Percentiles rank a stretch among this genome's conserved stretches.
phyloP scores from a whole-genome alignment of 2,888 invertebrate species.

The Eurytoma californica region DNA sequence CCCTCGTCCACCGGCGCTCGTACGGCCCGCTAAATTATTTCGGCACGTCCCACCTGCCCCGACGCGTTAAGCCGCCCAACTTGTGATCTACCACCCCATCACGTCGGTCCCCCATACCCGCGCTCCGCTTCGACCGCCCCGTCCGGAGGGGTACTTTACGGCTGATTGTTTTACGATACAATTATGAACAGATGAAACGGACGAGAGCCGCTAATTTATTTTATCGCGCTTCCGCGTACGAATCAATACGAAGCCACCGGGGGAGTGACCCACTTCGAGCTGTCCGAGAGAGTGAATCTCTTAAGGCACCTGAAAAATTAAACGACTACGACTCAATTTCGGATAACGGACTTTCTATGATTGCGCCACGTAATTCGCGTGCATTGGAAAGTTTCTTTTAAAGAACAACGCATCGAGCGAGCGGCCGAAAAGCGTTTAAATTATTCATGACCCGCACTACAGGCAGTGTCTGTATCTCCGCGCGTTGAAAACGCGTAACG shows the following conservation, averaged over 20 bases:
- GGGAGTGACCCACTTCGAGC: no score
- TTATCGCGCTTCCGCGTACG: neutral
- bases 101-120: neutral
- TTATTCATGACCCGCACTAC: no score
- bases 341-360: no score
- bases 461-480: no score
- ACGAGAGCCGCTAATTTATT: neutral
- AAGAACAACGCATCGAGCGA: no score
- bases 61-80: neutral
- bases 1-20: conserved; percentile 46
- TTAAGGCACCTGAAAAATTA: no score
- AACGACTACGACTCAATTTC: no score
- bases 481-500: no score
- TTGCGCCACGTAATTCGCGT: no score
- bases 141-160: neutral
- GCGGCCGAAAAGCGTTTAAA: no score
- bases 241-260: neutral
- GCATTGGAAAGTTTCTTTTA: no score
- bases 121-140: neutral
- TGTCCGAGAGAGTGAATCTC: no score
- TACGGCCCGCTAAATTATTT: conserved; percentile 63
- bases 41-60: conserved; percentile 48
- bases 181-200: neutral
- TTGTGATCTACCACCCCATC: conserved; percentile 39
- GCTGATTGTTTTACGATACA: conserved; percentile 3